phyloP scores from a whole-genome alignment of 2,113 vertebrate species.

The Aptenodytes forsteri region DNA sequence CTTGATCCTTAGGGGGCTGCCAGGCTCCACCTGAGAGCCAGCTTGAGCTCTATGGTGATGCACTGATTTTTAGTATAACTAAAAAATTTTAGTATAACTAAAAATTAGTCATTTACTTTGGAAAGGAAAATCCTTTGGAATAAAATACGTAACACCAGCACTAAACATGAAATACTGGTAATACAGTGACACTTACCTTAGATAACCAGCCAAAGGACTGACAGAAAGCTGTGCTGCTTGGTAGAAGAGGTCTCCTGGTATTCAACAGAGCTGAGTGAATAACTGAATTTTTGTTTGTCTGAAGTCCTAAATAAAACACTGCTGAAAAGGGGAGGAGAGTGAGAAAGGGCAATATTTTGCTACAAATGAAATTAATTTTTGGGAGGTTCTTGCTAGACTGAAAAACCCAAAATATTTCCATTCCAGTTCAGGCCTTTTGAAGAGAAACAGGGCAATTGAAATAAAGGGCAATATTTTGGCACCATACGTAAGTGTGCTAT shows the following conservation, averaged over 20 bases:
- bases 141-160: not conserved
- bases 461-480: not conserved
- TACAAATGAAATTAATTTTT: not conserved
- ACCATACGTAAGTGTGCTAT: not conserved
- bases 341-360: not conserved
- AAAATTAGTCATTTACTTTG: not conserved
- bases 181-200: not conserved
- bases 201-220: constrained; percentile 10
- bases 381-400: not conserved
- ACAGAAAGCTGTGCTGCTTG: not conserved
- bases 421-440: not conserved
- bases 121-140: constrained; percentile 3
- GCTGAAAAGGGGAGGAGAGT: not conserved
- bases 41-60: not conserved
- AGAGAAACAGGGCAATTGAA: not conserved
- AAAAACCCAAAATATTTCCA: not conserved
- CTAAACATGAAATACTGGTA: not conserved
- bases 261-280: not conserved
- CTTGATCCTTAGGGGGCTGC: not conserved
- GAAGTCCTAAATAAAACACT: not conserved
- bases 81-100: not conserved
- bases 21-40: not conserved
- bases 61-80: not conserved
- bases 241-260: not conserved
- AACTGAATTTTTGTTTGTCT: not conserved